Percentiles rank a stretch among this genome's conserved stretches.
Evolutionary conservation across 2,888 invertebrate genomes (phyloP).

Genomic region (Julus scandinavius): DNA sequence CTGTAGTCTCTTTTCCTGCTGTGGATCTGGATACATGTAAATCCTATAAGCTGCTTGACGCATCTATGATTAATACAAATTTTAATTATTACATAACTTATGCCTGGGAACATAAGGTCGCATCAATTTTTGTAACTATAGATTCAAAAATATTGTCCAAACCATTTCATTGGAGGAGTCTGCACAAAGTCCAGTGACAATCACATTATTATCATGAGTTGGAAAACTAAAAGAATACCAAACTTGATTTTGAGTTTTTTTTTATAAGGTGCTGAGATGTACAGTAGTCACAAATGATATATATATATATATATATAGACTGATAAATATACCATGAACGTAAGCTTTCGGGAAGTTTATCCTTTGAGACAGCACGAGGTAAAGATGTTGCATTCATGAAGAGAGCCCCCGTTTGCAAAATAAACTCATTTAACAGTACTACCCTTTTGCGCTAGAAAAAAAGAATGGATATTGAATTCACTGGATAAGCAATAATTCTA

Average conservation of each 20-base stretch:
- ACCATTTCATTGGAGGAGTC: conserved; percentile 82
- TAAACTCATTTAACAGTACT: conserved; percentile 86
- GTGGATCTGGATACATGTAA: conserved; percentile 80
- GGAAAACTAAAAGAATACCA: conserved; percentile 69
- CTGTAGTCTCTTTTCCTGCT: conserved; percentile 80
- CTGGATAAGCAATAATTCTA: neutral
- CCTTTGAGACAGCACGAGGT: conserved; percentile 75
- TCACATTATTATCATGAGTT: conserved; percentile 76
- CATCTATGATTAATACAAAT: conserved; percentile 61
- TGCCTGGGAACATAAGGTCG: neutral
- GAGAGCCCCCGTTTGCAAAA: conserved; percentile 71
- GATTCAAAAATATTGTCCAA: neutral
- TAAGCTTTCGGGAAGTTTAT: conserved; percentile 76
- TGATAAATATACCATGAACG: conserved; percentile 62
- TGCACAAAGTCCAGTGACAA: conserved; percentile 83
- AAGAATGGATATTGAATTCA: conserved; percentile 59
- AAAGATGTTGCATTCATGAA: conserved; percentile 65
- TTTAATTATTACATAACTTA: neutral
- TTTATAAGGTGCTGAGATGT: neutral
- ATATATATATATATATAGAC: no score
- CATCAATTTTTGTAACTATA: neutral
- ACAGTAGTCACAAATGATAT: neutral
- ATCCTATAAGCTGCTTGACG: conserved; percentile 90
- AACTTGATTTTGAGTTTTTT: neutral
- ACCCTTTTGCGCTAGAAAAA: conserved; percentile 70